These are phyloP conservation scores for Pachypeltis micranthus DNA, from an alignment of 1,140 invertebrate genomes.

Conservation along the genomic window DNA sequence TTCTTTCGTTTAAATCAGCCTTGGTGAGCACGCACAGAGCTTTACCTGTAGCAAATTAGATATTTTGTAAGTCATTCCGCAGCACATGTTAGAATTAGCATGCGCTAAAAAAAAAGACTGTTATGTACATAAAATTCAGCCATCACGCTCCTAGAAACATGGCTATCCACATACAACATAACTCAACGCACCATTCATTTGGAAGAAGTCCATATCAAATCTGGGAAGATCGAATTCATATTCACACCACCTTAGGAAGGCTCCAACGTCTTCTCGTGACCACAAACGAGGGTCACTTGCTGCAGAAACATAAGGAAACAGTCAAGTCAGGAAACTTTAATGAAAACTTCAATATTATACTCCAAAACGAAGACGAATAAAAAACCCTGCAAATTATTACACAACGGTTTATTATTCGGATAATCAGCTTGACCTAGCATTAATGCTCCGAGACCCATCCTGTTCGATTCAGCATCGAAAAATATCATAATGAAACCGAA, in stretches of 20 bases:
- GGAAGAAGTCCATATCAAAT: conserved; percentile 87
- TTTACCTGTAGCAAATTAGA: conserved; percentile 54
- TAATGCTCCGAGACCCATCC: too few species aligned
- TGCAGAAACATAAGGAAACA: conserved; percentile 38
- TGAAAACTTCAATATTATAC: too few species aligned
- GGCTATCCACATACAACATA: background rate
- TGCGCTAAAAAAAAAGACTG: background rate
- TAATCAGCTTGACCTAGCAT: too few species aligned
- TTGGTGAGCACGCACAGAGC: conserved; percentile 81
- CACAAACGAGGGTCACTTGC: conserved; percentile 79
- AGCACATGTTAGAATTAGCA: conserved; percentile 10
- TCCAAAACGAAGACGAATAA: too few species aligned
- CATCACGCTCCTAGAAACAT: too few species aligned
- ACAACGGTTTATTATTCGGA: too few species aligned
- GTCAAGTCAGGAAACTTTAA: too few species aligned
- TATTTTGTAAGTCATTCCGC: too few species aligned
- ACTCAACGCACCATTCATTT: conserved; percentile 75
- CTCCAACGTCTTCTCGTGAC: conserved; percentile 77
- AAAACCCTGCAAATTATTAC: too few species aligned
- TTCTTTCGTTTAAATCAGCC: conserved; percentile 76
- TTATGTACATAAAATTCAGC: conserved; percentile 1
- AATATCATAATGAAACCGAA: too few species aligned
- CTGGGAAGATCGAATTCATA: conserved; percentile 83
- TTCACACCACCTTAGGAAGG: conserved; percentile 84
- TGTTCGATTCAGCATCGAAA: too few species aligned